phyloP scores from a whole-genome alignment of 2,797 vertebrate species.

The Cuculus canorus region DNA sequence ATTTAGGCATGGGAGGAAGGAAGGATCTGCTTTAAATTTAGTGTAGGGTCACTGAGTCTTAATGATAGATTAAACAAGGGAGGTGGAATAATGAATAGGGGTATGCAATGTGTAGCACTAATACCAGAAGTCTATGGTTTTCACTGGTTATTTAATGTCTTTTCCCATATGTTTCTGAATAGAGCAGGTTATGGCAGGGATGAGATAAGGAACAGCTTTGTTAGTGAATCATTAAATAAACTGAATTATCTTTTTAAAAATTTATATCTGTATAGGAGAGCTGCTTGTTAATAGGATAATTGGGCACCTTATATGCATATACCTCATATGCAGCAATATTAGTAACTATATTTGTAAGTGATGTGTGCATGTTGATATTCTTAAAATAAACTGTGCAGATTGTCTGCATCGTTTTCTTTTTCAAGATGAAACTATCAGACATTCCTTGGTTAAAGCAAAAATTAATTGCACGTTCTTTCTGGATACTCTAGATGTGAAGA shows the following conservation, averaged over 20 bases:
- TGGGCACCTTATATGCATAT: not conserved
- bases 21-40: slow-evolving; percentile 89
- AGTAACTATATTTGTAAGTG: not conserved
- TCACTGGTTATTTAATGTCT: slow-evolving; percentile 83
- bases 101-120: slow-evolving; percentile 84
- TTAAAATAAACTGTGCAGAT: not conserved
- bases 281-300: slow-evolving; percentile 48
- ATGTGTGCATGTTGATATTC: not conserved
- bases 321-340: not conserved
- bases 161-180: slow-evolving; percentile 86
- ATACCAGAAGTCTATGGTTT: slow-evolving; percentile 85
- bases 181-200: slow-evolving; percentile 82
- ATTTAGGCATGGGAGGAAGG: slow-evolving; percentile 88
- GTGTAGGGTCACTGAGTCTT: slow-evolving; percentile 86
- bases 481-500: not conserved
- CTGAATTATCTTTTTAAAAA: slow-evolving; percentile 63
- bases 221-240: slow-evolving; percentile 78
- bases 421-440: not conserved
- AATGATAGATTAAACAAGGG: slow-evolving; percentile 88
- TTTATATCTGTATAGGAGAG: slow-evolving; percentile 43
- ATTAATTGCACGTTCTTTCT: not conserved
- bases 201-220: slow-evolving; percentile 83
- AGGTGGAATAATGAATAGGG: slow-evolving; percentile 85
- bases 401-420: not conserved
- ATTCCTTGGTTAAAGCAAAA: not conserved